These are phyloP conservation scores for Laupala kohalensis DNA, from an alignment of 1,140 invertebrate genomes.

Conservation along the genomic window DNA sequence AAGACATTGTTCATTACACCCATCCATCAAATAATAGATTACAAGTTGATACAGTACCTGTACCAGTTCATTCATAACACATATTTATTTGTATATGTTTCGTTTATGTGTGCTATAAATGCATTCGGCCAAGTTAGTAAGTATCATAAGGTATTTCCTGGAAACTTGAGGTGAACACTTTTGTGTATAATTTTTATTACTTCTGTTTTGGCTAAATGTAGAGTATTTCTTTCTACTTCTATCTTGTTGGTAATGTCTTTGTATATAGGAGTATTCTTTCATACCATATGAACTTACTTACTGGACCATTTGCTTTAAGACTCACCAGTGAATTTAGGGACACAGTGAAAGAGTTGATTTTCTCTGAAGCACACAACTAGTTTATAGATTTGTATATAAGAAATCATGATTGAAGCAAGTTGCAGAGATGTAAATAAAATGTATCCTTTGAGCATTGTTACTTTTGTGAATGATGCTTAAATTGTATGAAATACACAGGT, in stretches of 20 bases:
- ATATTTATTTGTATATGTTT: background rate
- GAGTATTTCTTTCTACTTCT: background rate
- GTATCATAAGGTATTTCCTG: background rate
- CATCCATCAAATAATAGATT: background rate
- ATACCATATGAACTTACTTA: background rate
- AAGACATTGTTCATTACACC: background rate
- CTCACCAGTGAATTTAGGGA: background rate
- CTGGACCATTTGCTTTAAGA: background rate
- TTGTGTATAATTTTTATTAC: background rate
- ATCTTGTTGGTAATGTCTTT: background rate
- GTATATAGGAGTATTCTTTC: background rate
- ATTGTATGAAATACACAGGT: background rate
- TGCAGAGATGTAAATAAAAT: background rate
- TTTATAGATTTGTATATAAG: background rate
- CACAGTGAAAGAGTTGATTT: background rate
- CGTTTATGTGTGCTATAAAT: background rate
- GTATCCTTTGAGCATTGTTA: background rate
- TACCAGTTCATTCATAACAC: background rate
- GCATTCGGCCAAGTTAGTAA: background rate
- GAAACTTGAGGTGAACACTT: no score
- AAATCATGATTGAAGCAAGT: background rate
- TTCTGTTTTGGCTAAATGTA: background rate
- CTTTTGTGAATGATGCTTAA: background rate
- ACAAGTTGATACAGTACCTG: background rate
- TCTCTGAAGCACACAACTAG: background rate